Percentiles rank a stretch among this genome's conserved stretches.
These are phyloP conservation scores for Sarcophilus harrisii DNA, from an alignment of 2,797 vertebrate species.

Conservation along the genomic window DNA sequence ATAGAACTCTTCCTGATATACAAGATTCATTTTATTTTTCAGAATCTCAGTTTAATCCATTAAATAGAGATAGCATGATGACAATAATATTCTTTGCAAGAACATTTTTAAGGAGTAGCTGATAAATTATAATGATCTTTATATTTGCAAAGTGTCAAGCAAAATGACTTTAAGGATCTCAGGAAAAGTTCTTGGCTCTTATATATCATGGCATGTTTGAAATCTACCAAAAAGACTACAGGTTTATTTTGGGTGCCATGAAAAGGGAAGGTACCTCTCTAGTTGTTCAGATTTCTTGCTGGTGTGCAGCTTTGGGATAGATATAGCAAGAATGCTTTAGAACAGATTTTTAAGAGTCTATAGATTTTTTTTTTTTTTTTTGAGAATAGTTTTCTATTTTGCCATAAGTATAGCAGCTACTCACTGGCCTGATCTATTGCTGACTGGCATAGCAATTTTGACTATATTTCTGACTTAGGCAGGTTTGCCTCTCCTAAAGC, in stretches of 20 bases:
- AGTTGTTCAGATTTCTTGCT: conserved; percentile 42
- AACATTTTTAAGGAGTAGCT: not conserved
- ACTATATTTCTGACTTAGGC: not conserved
- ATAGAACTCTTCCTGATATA: not conserved
- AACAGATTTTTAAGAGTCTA: not conserved
- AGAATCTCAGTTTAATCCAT: not conserved
- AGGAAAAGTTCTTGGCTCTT: not conserved
- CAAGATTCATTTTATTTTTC: conserved; percentile 4
- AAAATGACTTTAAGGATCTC: conserved; percentile 35
- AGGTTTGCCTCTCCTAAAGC: not conserved
- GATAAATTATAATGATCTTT: conserved; percentile 14
- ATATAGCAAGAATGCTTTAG: not conserved
- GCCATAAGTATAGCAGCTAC: not conserved
- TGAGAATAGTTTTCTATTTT: not conserved
- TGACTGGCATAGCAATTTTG: not conserved
- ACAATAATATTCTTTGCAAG: not conserved
- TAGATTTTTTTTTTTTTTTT: not conserved
- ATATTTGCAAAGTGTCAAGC: conserved; percentile 36
- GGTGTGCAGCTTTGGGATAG: conserved; percentile 47
- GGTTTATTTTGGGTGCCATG: not conserved
- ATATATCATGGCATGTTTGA: conserved; percentile 1
- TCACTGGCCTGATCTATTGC: not conserved
- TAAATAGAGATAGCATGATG: not conserved
- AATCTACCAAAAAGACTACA: conserved; percentile 26
- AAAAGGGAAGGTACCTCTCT: not conserved